Conservation (phyloP, 2,888 invertebrate genomes). For the Trissolcus japonicus region DNA sequence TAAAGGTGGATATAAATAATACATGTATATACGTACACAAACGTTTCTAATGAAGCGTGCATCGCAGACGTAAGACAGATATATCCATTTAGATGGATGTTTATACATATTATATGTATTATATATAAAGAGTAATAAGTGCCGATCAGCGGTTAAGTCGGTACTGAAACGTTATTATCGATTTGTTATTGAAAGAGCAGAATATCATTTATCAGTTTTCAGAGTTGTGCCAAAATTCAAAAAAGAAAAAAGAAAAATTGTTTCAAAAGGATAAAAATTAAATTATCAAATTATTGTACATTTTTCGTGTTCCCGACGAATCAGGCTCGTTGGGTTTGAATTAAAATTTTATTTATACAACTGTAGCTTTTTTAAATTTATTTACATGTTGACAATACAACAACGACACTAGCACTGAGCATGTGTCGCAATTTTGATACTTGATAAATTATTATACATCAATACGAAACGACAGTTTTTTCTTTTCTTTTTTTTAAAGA, state of each 20-base stretch:
- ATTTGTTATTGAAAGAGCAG: slow-evolving; percentile 64
- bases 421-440: slow-evolving; percentile 49
- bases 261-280: slow-evolving; percentile 50
- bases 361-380: slow-evolving; percentile 42
- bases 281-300: slow-evolving; percentile 51
- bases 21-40: slow-evolving; percentile 65
- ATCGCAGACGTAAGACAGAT: slow-evolving; percentile 59
- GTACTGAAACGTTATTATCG: slow-evolving; percentile 60
- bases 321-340: slow-evolving; percentile 7
- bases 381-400: slow-evolving; percentile 66
- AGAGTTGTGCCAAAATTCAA: slow-evolving; percentile 73
- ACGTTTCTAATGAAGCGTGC: slow-evolving; percentile 49
- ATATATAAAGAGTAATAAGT: slow-evolving; percentile 60
- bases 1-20: slow-evolving; percentile 68
- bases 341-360: not conserved
- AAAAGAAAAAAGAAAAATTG: slow-evolving; percentile 41
- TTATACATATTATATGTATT: slow-evolving; percentile 62
- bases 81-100: slow-evolving; percentile 67
- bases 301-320: slow-evolving; percentile 22
- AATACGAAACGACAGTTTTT: slow-evolving; percentile 57
- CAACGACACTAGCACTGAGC: slow-evolving; percentile 24
- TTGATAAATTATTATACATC: slow-evolving; percentile 47
- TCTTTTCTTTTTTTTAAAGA: slow-evolving; percentile 71
- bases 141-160: slow-evolving; percentile 48
- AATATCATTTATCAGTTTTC: slow-evolving; percentile 66